These are phyloP conservation scores for Sphaeramia orbicularis DNA, from an alignment of 2,797 vertebrate species.

Conservation along the genomic window DNA sequence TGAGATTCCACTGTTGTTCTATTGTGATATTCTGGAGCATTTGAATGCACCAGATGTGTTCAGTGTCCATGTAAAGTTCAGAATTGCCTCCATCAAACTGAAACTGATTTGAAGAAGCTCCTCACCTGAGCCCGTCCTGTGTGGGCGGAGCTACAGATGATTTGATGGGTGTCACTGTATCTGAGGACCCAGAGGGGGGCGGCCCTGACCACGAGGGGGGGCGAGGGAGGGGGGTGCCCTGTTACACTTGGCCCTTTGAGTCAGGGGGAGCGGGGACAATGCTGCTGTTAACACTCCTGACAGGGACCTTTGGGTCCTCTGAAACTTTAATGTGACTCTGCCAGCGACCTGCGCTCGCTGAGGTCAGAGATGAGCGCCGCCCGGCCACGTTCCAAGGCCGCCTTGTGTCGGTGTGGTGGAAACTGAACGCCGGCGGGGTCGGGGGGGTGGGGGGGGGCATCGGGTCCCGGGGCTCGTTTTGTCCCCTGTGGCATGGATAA, in stretches of 20 bases:
- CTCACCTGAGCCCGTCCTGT: too few relatives aligned
- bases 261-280: conserved; percentile 73
- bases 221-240: conserved; percentile 79
- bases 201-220: conserved; percentile 58
- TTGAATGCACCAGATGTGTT: too few relatives aligned
- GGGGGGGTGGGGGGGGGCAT: conserved; percentile 37
- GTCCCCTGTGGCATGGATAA: conserved; percentile 78
- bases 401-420: conserved; percentile 56
- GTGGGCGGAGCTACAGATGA: conserved; percentile 32
- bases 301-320: conserved; percentile 85
- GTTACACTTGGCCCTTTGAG: conserved; percentile 80
- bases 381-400: conserved; percentile 38
- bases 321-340: conserved; percentile 86
- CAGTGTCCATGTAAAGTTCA: too few relatives aligned
- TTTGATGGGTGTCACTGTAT: conserved; percentile 72
- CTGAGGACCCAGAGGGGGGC: conserved; percentile 62
- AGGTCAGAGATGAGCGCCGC: conserved; percentile 85
- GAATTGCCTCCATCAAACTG: too few relatives aligned
- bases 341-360: conserved; percentile 74
- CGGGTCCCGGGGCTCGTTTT: conserved; percentile 67
- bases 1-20: too few relatives aligned
- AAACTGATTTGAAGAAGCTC: too few relatives aligned
- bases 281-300: conserved; percentile 83
- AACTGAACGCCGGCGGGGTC: too few relatives aligned
- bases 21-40: too few relatives aligned